Conservation (phyloP, 23 tunicate genomes). For the Diplosoma virens region DNA sequence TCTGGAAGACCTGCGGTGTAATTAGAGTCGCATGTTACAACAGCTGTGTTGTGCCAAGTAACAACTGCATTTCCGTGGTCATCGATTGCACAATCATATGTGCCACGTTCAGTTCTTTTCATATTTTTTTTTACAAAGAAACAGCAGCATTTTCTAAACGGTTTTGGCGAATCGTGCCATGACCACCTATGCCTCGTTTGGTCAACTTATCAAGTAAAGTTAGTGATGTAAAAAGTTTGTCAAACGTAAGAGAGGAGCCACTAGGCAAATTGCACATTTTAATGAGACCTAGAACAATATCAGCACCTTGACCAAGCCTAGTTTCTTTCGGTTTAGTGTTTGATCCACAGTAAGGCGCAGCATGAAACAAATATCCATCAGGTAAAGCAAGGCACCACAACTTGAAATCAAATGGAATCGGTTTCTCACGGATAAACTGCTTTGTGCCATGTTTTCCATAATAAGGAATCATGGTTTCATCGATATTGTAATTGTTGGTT, state of each 20-base stretch:
- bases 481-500: neutral
- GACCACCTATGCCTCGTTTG: slow-evolving; percentile 6
- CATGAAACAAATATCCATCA: slow-evolving; percentile 7
- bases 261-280: neutral
- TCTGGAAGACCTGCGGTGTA: neutral
- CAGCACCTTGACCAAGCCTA: slow-evolving; percentile 8
- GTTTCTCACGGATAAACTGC: slow-evolving; percentile 6
- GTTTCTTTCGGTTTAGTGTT: neutral
- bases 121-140: neutral
- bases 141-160: slow-evolving; percentile 5
- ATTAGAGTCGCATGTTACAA: neutral
- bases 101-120: neutral
- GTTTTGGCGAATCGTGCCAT: slow-evolving; percentile 4
- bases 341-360: slow-evolving; percentile 4
- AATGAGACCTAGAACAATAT: neutral
- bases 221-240: neutral
- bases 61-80: neutral
- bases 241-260: neutral
- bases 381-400: neutral
- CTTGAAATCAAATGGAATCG: slow-evolving; percentile 1
- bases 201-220: slow-evolving; percentile 5
- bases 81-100: slow-evolving; percentile 2
- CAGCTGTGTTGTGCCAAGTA: neutral
- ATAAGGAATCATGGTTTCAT: slow-evolving; percentile 18
- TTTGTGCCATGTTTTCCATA: slow-evolving; percentile 8